phyloP scores from a whole-genome alignment of 2,113 vertebrate genomes.

The Bambusicola thoracicus region DNA sequence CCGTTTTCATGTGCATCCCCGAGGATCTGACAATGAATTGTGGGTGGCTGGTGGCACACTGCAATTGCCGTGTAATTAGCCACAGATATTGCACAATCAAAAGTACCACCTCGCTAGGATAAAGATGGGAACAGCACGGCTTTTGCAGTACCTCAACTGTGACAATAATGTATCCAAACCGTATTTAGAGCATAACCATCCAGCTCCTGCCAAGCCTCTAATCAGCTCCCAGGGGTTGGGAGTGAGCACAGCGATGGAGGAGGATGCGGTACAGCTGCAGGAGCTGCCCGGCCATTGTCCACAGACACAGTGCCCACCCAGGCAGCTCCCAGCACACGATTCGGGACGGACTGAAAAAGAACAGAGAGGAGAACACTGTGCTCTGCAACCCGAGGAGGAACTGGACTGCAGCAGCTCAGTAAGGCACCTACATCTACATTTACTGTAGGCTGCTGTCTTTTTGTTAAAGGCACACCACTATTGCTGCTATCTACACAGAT shows the following conservation, averaged over 20 bases:
- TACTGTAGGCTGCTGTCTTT: background rate
- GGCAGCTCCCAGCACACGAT: background rate
- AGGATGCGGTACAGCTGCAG: conserved; percentile 1
- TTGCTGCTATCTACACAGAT: background rate
- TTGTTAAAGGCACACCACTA: background rate
- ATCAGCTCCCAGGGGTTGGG: conserved; percentile 39
- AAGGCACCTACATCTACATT: background rate
- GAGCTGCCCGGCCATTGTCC: conserved; percentile 34
- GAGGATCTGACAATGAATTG: conserved; percentile 44
- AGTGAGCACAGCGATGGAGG: conserved; percentile 27
- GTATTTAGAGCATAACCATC: conserved; percentile 66
- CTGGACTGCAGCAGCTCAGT: background rate
- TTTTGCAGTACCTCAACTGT: conserved; percentile 64
- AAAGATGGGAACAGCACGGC: background rate
- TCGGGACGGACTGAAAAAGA: conserved; percentile 4
- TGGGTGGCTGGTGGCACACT: conserved; percentile 24
- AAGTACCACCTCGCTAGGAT: conserved; percentile 25
- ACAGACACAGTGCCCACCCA: background rate
- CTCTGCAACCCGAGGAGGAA: background rate
- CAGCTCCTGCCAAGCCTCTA: conserved; percentile 62
- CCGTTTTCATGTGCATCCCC: conserved; percentile 29
- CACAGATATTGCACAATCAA: conserved; percentile 19
- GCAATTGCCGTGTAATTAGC: conserved; percentile 3
- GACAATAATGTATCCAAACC: conserved; percentile 65
- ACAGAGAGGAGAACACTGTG: background rate